Conservation (phyloP, 2,888 invertebrate genomes). For the Mayetiola destructor region DNA sequence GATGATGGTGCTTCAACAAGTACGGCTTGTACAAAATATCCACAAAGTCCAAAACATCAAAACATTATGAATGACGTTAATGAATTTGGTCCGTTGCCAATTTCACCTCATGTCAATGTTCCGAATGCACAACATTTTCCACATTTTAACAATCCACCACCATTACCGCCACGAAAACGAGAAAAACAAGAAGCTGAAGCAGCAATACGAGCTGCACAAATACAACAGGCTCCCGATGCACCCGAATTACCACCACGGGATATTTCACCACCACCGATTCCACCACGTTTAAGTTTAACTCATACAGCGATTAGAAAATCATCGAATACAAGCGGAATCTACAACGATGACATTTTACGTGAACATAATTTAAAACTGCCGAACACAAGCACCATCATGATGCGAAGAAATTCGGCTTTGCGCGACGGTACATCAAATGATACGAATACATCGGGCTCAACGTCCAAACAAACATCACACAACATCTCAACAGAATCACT, state of each 20-base stretch:
- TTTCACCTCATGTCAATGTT: constrained; percentile 36
- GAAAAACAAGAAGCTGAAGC: constrained; percentile 27
- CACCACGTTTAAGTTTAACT: neutral
- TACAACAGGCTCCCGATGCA: constrained; percentile 49
- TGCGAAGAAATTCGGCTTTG: constrained; percentile 29
- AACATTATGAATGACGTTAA: neutral
- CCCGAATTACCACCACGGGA: constrained; percentile 34
- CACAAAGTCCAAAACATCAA: constrained; percentile 3
- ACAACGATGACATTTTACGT: constrained; percentile 16
- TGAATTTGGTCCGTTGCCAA: constrained; percentile 25
- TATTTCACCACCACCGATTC: neutral
- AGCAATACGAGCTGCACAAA: constrained; percentile 30
- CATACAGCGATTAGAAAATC: constrained; percentile 9
- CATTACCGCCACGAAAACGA: constrained; percentile 32
- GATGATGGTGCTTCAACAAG: constrained; percentile 1
- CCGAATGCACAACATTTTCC: constrained; percentile 30
- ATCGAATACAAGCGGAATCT: constrained; percentile 15
- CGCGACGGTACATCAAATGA: neutral
- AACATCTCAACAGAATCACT: constrained; percentile 12
- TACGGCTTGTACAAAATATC: neutral
- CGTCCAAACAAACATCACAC: constrained; percentile 19
- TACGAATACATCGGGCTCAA: constrained; percentile 18
- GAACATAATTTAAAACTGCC: constrained; percentile 38
- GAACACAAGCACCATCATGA: constrained; percentile 42
- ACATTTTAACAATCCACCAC: constrained; percentile 29